These are phyloP conservation scores for Scaptomyza caliginosa DNA, from an alignment of 2,888 invertebrate genomes.

Conservation along the genomic window DNA sequence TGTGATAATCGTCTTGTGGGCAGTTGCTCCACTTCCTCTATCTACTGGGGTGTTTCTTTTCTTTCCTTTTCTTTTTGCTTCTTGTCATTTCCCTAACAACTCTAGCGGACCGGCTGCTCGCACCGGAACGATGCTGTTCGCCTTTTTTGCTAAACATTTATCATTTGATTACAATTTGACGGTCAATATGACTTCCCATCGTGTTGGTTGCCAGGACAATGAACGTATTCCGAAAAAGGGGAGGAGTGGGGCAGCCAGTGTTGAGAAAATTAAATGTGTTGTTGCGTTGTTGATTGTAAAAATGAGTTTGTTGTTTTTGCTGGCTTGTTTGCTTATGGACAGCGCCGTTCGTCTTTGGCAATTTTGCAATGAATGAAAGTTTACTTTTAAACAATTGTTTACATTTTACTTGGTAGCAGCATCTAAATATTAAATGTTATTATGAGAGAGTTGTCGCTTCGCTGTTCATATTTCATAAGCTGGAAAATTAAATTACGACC, in stretches of 20 bases:
- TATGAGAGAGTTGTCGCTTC: slow-evolving; percentile 52
- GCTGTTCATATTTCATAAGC: slow-evolving; percentile 59
- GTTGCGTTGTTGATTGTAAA: slow-evolving; percentile 51
- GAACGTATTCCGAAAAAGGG: neutral
- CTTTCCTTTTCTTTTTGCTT: slow-evolving; percentile 35
- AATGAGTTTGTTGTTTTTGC: slow-evolving; percentile 57
- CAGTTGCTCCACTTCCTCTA: slow-evolving; percentile 45
- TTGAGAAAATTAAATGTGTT: slow-evolving; percentile 55
- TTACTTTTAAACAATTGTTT: slow-evolving; percentile 67
- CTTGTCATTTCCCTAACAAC: slow-evolving; percentile 46
- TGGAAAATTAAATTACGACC: slow-evolving; percentile 61
- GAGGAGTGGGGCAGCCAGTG: neutral
- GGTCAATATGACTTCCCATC: slow-evolving; percentile 60
- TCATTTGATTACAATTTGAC: slow-evolving; percentile 78
- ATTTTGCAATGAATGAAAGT: slow-evolving; percentile 55
- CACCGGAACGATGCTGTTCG: slow-evolving; percentile 15
- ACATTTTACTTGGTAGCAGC: slow-evolving; percentile 47
- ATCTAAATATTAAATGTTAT: slow-evolving; percentile 59
- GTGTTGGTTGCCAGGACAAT: slow-evolving; percentile 8
- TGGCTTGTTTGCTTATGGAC: slow-evolving; percentile 50
- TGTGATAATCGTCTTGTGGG: slow-evolving; percentile 75
- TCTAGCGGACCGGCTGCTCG: slow-evolving; percentile 13
- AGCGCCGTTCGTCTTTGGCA: slow-evolving; percentile 14
- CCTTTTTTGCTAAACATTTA: slow-evolving; percentile 60
- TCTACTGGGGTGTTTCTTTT: slow-evolving; percentile 1